Conservation (phyloP, 2,113 vertebrate genomes). For the Bambusicola thoracicus region DNA sequence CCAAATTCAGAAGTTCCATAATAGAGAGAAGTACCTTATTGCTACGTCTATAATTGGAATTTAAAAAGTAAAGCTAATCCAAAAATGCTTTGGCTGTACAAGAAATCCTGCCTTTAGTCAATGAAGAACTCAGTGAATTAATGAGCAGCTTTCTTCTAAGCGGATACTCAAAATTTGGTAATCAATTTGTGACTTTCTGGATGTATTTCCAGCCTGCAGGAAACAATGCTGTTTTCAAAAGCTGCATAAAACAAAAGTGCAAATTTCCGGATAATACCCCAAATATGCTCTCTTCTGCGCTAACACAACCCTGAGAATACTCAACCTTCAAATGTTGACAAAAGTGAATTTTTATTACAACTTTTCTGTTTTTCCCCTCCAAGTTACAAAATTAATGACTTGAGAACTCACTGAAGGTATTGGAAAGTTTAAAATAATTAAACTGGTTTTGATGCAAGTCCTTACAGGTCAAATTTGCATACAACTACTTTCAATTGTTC, state of each 20-base stretch:
- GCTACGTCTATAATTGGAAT: not conserved
- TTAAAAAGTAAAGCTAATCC: not conserved
- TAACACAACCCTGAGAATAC: fast-evolving
- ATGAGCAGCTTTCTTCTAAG: not conserved
- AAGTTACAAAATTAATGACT: not conserved
- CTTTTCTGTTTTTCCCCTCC: too few relatives aligned
- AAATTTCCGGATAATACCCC: not conserved
- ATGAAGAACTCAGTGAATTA: not conserved
- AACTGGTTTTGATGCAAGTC: not conserved
- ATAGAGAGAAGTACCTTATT: not conserved
- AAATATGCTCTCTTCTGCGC: not conserved
- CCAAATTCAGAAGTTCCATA: not conserved
- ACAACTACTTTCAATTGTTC: not conserved
- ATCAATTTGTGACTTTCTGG: not conserved
- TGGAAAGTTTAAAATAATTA: not conserved
- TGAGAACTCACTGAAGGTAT: not conserved
- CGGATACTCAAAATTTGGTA: not conserved
- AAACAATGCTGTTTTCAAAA: not conserved
- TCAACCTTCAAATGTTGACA: not conserved
- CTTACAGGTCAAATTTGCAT: not conserved
- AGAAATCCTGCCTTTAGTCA: not conserved
- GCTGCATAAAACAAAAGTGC: not conserved
- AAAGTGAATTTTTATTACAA: not conserved
- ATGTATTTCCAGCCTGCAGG: not conserved
- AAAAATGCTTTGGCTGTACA: not conserved